Evolutionary conservation across 1,140 invertebrate genomes (phyloP), one percentile per base, ranked within the genome.

Genomic region (Mizuhopecten yessoensis): DNA sequence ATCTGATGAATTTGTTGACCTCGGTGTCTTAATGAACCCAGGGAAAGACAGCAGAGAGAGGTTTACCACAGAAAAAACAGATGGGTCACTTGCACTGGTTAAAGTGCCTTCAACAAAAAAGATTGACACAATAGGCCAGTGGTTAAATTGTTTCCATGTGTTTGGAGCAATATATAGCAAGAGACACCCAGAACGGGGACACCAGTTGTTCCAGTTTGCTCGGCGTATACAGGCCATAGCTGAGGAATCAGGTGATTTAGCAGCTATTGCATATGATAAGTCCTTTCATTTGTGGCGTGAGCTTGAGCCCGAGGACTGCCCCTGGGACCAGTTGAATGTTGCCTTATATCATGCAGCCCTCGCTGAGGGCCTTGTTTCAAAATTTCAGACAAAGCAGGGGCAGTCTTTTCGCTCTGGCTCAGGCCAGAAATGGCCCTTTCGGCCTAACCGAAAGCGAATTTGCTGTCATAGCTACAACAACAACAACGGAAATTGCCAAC

Each of bases 191-290:
- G 34, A 75, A 29, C 11, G 49, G 36, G 45, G 88, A 0, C 86
- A 86, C n/a, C 29, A 15, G 0, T 36, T 92, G n/a, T 89, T 92
- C 45, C 75, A 92, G 88, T 92, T 91, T 36, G 87, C 39, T 33
- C 42, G 86, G 33, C 87, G 34, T 20, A 34, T 92, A 13, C 42
- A 89, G 34, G 87, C 42, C 45, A 86, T 91, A 33, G 88, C 42
- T 5, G 23, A 88, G 33, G 29, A 87, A 15, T 49, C 86, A 10
- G 86, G 88, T 7, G 88, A 89, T 49, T 33, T 45, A 1, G 88
- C 92, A 45, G 92, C 90, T 39, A 33, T 92, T 7, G 42, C 33
- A 57, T 90, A 91, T 86, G 88, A 89, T 90, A 36, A 90, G n/a
- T 29, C 86, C 15, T 90, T 93, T 36, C 33, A 49, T 33, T 34